Conservation (phyloP, 2,797 vertebrate genomes). For the Carcharodon carcharias region DNA sequence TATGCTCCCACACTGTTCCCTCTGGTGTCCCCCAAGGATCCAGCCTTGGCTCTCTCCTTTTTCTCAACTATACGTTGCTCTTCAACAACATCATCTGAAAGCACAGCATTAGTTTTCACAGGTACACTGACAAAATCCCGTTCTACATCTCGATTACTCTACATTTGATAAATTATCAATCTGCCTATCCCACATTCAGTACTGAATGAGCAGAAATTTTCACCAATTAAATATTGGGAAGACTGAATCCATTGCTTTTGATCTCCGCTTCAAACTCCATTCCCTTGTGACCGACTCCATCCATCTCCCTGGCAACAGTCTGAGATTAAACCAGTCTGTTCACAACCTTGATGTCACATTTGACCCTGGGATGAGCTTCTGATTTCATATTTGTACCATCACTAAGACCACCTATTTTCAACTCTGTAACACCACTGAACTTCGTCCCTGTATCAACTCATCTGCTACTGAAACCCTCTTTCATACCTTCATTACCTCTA, state of each 20-base stretch:
- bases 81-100: background rate
- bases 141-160: background rate
- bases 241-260: too few relatives aligned
- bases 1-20: background rate
- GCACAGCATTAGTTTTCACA: too few relatives aligned
- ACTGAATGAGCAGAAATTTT: background rate
- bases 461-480: background rate
- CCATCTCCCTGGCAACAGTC: background rate
- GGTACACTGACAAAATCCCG: background rate
- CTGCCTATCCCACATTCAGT: too few relatives aligned
- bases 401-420: background rate
- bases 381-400: background rate
- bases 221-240: too few relatives aligned
- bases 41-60: background rate
- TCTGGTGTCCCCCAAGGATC: background rate
- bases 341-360: background rate
- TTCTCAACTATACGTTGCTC: background rate
- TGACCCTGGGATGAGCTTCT: background rate
- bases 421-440: background rate
- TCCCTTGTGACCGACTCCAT: background rate
- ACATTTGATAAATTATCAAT: too few relatives aligned
- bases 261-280: too few relatives aligned
- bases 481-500: too few relatives aligned
- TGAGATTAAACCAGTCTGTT: background rate
- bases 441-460: background rate